Evolutionary conservation across 2,797 vertebrate species (phyloP), one percentile per base, ranked within the genome.

Genomic region (Enteromius unitaeniatus): DNA sequence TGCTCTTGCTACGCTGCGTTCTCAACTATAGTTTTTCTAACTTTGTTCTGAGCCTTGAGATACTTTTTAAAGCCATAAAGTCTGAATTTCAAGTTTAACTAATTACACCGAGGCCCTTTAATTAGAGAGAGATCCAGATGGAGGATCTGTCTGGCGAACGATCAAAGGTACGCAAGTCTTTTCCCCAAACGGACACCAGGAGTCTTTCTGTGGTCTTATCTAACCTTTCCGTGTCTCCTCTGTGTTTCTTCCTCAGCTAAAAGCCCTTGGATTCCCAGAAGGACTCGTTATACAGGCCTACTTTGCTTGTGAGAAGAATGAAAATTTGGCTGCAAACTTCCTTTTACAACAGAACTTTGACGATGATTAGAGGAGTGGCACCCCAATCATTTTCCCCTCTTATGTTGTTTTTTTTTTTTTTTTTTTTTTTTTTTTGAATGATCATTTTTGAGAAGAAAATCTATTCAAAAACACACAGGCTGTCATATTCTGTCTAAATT

Each of bases 251-350:
- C 91, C 93, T 11, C 92, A 99, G 98, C 95, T 99, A 96, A 99
- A 99, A 95, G 98, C 97, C 86, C 92, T 99, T 89, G 98, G 98
- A 93, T 99, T 99, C 92, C 98, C 97, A 87, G 97, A 99, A 95
- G 97, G 97, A 95, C 97, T 99, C 92, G 97, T 98, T 94, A 97
- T 99, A 92, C 98, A 99, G 91, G 98, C 98, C 0, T 99, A 99
- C 95, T 99, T 99, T 86, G 98, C 97, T 81, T 99, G 98, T 90
- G 97, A 99, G 96, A 99, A 99, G 96, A 99, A 99, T 64, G 97
- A 99, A 92, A 98, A 99, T 92, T 92, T 99, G 96, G 97, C 97
- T 74, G 97, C 97, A 94, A 98, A 99, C 95, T 99, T 99, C 90
- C 97, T 99, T 95, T 96, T 99, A 97, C 97, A 98, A 90, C 97